Evolutionary conservation across 2,113 vertebrate species (phyloP).

Genomic region (Trogon surrucura): DNA sequence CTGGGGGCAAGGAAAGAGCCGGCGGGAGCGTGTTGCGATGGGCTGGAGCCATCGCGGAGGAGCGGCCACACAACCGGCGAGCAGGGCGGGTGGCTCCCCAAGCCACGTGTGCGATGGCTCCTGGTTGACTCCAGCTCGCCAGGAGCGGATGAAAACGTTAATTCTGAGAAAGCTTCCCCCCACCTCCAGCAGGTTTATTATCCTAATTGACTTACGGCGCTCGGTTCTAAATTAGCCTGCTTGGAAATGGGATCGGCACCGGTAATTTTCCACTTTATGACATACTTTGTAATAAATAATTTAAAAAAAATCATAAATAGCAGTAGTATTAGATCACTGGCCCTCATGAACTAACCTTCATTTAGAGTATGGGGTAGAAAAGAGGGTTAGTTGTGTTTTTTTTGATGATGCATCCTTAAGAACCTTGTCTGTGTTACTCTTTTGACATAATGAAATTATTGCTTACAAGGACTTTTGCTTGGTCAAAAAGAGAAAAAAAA

Average conservation of each 20-base stretch:
- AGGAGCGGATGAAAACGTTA: background rate
- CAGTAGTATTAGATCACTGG: background rate
- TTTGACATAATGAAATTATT: constrained; percentile 11
- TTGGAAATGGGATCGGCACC: background rate
- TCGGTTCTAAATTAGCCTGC: background rate
- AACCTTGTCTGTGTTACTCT: background rate
- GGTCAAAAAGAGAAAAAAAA: background rate
- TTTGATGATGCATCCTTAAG: background rate
- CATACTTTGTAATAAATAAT: background rate
- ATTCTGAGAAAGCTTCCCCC: background rate
- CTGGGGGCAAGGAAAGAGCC: background rate
- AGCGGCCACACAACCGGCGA: background rate
- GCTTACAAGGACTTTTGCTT: background rate
- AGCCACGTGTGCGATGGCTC: background rate
- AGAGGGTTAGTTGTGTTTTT: background rate
- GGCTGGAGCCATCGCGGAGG: background rate
- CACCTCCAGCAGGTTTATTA: background rate
- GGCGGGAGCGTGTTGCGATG: background rate
- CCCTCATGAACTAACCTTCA: background rate
- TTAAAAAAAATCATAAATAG: constrained; percentile 22
- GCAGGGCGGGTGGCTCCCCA: background rate
- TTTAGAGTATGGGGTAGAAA: background rate
- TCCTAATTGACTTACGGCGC: background rate
- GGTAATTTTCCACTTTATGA: background rate
- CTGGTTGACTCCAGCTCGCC: background rate